A percentile compares a stretch with the other conserved stretches of the same genome.
phyloP scores from a whole-genome alignment of 2,797 vertebrate genomes.

The Eptatretus atami region DNA sequence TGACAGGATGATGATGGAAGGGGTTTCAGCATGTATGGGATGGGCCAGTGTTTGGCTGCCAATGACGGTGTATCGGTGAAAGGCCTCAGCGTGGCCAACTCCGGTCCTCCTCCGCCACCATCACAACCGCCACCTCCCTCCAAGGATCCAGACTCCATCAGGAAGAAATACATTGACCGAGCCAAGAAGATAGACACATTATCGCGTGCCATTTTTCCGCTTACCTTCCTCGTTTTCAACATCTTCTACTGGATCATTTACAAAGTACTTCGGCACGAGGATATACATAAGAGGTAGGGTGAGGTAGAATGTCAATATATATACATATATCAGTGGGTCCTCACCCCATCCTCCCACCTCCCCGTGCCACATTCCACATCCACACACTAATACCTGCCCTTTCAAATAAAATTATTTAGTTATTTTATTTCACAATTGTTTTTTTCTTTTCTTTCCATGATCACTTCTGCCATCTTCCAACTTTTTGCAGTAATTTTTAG shows the following conservation, averaged over 20 bases:
- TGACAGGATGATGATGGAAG: slow-evolving; percentile 63
- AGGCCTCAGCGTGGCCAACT: slow-evolving; percentile 7
- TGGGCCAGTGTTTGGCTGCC: slow-evolving; percentile 51
- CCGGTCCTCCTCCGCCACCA: slow-evolving; percentile 12
- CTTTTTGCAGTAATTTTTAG: too few species aligned
- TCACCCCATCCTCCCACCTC: too few species aligned
- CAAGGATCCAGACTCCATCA: slow-evolving; percentile 50
- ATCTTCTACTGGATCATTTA: slow-evolving; percentile 99
- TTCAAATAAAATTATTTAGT: too few species aligned
- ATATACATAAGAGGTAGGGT: slow-evolving; percentile 38
- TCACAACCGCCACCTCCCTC: slow-evolving; percentile 22
- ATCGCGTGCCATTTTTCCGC: slow-evolving; percentile 67
- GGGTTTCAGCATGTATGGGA: slow-evolving; percentile 56
- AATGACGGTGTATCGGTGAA: slow-evolving; percentile 52
- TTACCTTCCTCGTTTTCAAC: slow-evolving; percentile 95
- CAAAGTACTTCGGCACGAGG: slow-evolving; percentile 85
- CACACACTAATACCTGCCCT: too few species aligned
- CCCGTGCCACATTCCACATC: too few species aligned
- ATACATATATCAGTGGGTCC: too few species aligned
- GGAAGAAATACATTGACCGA: slow-evolving; percentile 82
- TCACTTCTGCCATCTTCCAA: too few species aligned
- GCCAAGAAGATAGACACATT: slow-evolving; percentile 95
- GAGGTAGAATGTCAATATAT: too few species aligned
- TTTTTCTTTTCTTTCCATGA: too few species aligned
- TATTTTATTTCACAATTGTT: too few species aligned